A percentile compares a stretch with the other conserved stretches of the same genome.
Evolutionary conservation across 2,113 vertebrate genomes (phyloP).

Genomic region (Cavia porcellus): DNA sequence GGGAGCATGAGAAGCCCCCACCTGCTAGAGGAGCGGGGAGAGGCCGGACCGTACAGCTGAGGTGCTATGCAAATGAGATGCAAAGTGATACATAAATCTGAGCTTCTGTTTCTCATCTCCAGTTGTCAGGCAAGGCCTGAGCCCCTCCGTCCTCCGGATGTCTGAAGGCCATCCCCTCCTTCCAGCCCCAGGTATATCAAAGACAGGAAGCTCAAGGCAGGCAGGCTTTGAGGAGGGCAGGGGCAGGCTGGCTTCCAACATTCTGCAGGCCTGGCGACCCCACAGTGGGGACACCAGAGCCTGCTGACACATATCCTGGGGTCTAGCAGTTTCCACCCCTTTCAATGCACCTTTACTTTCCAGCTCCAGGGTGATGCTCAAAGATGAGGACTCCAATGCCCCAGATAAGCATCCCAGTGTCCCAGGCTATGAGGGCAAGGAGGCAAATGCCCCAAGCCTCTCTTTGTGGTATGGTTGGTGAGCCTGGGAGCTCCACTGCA

Average conservation of each 20-base stretch:
- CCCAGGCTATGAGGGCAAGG: too few relatives aligned
- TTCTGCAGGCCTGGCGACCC: neutral
- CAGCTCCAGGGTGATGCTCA: neutral
- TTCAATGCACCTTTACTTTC: neutral
- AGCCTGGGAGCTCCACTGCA: rapidly evolving
- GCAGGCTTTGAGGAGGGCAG: neutral
- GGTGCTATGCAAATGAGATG: slow-evolving; percentile 70
- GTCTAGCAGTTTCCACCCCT: rapidly evolving
- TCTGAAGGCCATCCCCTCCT: neutral
- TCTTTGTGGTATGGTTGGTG: neutral
- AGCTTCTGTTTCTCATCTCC: neutral
- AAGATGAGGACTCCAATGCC: neutral
- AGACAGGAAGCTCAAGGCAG: neutral
- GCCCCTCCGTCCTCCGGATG: rapidly evolving
- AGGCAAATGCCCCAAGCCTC: neutral
- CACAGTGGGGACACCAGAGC: neutral
- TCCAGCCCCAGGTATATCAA: neutral
- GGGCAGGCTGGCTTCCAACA: neutral
- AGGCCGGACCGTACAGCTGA: neutral
- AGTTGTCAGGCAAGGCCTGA: neutral
- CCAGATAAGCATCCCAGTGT: neutral
- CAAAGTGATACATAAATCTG: slow-evolving; percentile 65
- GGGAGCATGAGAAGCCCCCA: neutral
- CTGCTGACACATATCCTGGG: neutral
- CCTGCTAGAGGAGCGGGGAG: neutral